These are phyloP conservation scores for Caenorhabditis sp. DNA, from an alignment of 2,888 invertebrate genomes.

Conservation along the genomic window DNA sequence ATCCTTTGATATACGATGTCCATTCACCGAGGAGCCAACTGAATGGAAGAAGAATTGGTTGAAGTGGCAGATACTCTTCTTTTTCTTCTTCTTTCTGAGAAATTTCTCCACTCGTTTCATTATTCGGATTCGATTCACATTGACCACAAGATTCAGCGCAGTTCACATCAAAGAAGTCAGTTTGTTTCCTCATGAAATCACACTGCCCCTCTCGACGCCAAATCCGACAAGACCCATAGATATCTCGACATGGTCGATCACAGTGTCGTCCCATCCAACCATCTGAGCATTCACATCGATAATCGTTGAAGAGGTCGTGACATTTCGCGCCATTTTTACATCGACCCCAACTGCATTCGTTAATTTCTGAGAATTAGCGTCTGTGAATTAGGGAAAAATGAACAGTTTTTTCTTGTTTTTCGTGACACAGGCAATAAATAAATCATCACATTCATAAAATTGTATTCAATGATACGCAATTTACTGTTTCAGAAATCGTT, in stretches of 20 bases:
- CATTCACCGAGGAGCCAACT: constrained; percentile 56
- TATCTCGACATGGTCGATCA: constrained; percentile 56
- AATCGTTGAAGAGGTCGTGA: constrained; percentile 52
- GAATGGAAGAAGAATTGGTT: constrained; percentile 53
- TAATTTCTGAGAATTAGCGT: constrained; percentile 38
- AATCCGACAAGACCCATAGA: constrained; percentile 50
- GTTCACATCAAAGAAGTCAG: constrained; percentile 57
- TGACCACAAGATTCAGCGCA: constrained; percentile 54
- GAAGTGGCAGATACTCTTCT: constrained; percentile 42
- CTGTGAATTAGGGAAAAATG: no score
- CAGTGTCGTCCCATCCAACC: constrained; percentile 60
- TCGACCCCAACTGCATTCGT: constrained; percentile 48
- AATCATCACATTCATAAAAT: no score
- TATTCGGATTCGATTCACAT: constrained; percentile 15
- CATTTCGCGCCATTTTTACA: constrained; percentile 51
- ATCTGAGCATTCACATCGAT: constrained; percentile 44
- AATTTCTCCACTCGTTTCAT: neutral
- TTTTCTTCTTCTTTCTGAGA: neutral
- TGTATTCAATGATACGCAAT: no score
- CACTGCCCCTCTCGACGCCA: constrained; percentile 61
- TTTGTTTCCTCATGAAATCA: constrained; percentile 38
- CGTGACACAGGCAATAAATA: no score
- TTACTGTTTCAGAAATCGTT: no score
- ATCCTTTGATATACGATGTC: constrained; percentile 45
- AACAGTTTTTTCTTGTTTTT: no score